Percentiles rank a stretch among this genome's conserved stretches.
Evolutionary conservation across 64 coral and sea anemone species (phyloP).

Genomic region (Pocillopora damicornis): DNA sequence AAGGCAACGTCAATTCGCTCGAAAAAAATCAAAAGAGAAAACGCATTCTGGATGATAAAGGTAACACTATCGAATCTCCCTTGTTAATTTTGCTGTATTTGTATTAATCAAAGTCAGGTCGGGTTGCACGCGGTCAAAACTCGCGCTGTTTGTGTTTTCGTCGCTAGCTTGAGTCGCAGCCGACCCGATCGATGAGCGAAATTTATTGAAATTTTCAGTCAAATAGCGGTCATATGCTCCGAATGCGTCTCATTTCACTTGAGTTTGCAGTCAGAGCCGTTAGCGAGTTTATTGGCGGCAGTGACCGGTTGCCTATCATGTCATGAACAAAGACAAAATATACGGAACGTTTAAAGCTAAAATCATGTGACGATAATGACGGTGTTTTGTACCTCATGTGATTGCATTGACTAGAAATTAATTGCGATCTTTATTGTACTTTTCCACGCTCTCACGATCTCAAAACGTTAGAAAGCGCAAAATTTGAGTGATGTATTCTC

Average conservation of each 20-base stretch:
- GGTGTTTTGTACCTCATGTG: not conserved
- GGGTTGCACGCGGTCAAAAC: not conserved
- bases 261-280: not conserved
- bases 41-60: conserved; percentile 34
- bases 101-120: conserved; percentile 29
- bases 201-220: not conserved
- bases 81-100: not conserved
- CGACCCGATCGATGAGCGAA: not conserved
- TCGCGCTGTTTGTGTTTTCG: not conserved
- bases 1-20: not conserved
- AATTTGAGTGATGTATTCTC: too few species aligned
- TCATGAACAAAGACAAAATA: not conserved
- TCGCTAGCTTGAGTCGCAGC: not conserved
- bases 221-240: not conserved
- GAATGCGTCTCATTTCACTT: not conserved
- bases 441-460: not conserved
- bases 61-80: not conserved
- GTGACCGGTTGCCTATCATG: not conserved
- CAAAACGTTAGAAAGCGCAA: not conserved
- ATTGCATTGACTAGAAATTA: not conserved
- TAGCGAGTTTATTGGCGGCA: not conserved
- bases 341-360: not conserved
- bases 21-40: conserved; percentile 24
- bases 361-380: not conserved
- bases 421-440: not conserved